phyloP scores from a whole-genome alignment of 2,113 vertebrate genomes.

The Pluvialis apricaria region DNA sequence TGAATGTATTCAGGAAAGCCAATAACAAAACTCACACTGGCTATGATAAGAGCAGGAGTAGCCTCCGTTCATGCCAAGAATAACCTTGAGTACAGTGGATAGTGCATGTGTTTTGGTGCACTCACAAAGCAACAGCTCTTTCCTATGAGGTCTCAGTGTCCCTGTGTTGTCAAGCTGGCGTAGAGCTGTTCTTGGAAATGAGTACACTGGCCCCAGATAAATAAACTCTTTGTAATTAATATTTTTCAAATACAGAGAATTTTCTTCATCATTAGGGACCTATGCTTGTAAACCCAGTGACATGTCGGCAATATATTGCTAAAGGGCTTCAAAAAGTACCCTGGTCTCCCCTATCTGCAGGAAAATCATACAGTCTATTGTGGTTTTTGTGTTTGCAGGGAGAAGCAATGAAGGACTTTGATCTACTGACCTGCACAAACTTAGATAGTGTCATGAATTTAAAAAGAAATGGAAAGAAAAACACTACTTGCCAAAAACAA shows the following conservation, averaged over 20 bases:
- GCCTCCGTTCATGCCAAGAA: constrained; percentile 36
- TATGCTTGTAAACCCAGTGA: background rate
- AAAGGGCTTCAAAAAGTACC: background rate
- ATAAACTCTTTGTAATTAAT: background rate
- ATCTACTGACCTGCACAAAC: background rate
- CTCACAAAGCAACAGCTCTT: constrained; percentile 40
- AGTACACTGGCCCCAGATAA: background rate
- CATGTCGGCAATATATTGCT: background rate
- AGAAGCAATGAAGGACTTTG: constrained; percentile 1
- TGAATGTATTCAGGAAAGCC: background rate
- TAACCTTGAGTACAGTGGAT: background rate
- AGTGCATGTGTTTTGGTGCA: constrained; percentile 26
- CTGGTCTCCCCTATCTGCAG: background rate
- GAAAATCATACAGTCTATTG: background rate
- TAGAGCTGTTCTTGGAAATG: constrained; percentile 18
- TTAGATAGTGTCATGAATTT: constrained; percentile 4
- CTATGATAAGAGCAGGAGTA: constrained; percentile 12
- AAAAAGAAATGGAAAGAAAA: constrained; percentile 33
- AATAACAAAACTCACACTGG: constrained; percentile 13
- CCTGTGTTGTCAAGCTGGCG: background rate
- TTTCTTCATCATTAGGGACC: background rate
- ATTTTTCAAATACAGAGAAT: constrained; percentile 1
- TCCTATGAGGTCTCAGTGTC: constrained; percentile 45
- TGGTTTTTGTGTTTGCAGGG: background rate
- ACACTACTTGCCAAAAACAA: background rate